Evolutionary conservation across 2,888 invertebrate genomes (phyloP).

Genomic region (Acleris emargana): DNA sequence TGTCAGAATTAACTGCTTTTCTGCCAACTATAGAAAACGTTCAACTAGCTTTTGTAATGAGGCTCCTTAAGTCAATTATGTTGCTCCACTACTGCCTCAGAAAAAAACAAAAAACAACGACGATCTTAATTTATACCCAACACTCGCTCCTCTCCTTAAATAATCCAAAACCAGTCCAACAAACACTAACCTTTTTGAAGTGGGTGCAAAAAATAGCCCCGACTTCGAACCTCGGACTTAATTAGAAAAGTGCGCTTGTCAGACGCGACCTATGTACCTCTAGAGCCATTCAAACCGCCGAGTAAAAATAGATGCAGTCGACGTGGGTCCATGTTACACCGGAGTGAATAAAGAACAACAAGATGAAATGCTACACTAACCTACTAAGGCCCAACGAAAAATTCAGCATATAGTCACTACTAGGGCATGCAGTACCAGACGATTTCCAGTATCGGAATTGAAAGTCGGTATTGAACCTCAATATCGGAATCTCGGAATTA

Average conservation of each 20-base stretch:
- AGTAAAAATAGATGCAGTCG: constrained; percentile 65
- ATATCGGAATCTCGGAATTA: too few species aligned
- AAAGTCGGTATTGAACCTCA: too few species aligned
- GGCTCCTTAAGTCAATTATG: not conserved
- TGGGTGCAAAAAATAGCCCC: constrained; percentile 34
- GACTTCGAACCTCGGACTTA: constrained; percentile 50
- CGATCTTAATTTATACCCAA: too few species aligned
- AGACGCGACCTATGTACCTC: constrained; percentile 40
- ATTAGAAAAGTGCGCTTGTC: constrained; percentile 60
- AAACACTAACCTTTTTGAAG: constrained; percentile 32
- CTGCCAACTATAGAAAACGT: too few species aligned
- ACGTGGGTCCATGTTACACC: constrained; percentile 54
- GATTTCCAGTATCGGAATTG: too few species aligned
- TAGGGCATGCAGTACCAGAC: too few species aligned
- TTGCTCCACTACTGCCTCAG: not conserved
- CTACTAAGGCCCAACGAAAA: too few species aligned
- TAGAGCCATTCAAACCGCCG: constrained; percentile 64
- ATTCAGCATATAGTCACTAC: too few species aligned
- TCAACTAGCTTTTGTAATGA: too few species aligned
- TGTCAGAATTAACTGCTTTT: too few species aligned
- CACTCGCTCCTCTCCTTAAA: not conserved
- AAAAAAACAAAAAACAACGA: too few species aligned
- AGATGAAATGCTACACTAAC: too few species aligned
- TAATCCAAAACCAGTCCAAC: constrained; percentile 21
- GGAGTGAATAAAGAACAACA: constrained; percentile 33